Base-by-base conservation (phyloP, 2,797 vertebrate genomes). In the Vireo griseus region DNA sequence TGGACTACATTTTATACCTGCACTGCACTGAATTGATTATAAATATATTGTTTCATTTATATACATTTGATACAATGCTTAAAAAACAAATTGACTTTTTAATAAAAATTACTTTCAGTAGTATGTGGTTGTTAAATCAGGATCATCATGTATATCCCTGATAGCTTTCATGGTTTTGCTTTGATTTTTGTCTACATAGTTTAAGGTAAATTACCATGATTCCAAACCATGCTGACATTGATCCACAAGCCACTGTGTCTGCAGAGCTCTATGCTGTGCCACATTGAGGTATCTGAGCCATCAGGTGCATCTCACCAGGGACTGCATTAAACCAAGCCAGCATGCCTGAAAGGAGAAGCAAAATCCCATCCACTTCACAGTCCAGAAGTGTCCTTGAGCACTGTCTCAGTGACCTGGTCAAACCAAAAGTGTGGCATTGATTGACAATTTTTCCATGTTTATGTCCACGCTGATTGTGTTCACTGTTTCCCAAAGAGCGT, bases 271-370 rank as follows among this genome's bases (percentile, higher is more conserved):
- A 6, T 42, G 15, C 45, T 73, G 29, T 47, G 42, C 37, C 3
- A 4, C 31, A 21, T 5, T 55, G 42, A 35, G 48, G 13, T 48
- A 48, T 4, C 6, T n/a, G 50, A 40, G 31, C 42, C 74, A 12
- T 37, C 0, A 1, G 10, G 29, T 20, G 15, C 37, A 51, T 35
- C 44, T 80, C 2, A 5, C 4, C 12, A 76, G 5, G 25, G 50
- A 9, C 35, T 67, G 16, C 16, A 9, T 28, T 12, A 31, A 62
- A 9, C 25, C 48, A n/a, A 79, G 19, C 6, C 37, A 40, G 8
- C 2, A 1, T 4, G 15, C 19, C 55, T 67, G 31, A 25, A 45
- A 75, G 47, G 25, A 8, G 5, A 28, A 55, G 10, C 29, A 52
- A 48, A 51, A 68, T 1, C 12, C 16, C 1, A 39, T 62, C 24